Percentiles rank a stretch among this genome's conserved stretches.
Conservation (phyloP, 2,888 invertebrate species). For the Microplitis deprimator region DNA sequence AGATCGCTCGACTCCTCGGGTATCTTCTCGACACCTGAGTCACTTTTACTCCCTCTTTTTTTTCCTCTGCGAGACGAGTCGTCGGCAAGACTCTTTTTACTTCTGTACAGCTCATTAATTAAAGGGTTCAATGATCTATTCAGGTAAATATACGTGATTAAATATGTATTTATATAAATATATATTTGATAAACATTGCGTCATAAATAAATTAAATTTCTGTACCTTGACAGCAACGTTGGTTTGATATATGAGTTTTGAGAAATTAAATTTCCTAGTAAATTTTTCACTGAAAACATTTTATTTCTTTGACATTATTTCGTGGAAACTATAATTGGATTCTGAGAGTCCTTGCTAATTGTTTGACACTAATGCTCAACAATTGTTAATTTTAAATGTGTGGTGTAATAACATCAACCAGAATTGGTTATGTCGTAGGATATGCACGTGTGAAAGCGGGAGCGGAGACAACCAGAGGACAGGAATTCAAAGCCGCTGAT, state of each 20-base stretch:
- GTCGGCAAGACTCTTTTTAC: not conserved
- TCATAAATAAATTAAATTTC: slow-evolving; percentile 10
- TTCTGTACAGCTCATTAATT: slow-evolving; percentile 26
- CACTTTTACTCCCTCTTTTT: slow-evolving; percentile 54
- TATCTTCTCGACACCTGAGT: not conserved
- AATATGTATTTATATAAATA: not conserved
- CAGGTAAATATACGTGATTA: slow-evolving; percentile 23
- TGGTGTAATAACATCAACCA: too few species aligned
- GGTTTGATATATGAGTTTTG: slow-evolving; percentile 49
- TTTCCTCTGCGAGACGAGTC: slow-evolving; percentile 61
- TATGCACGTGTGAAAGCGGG: too few species aligned
- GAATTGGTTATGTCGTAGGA: too few species aligned
- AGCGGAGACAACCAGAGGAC: too few species aligned
- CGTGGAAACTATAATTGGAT: too few species aligned
- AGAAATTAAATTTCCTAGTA: slow-evolving; percentile 52
- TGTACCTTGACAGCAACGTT: slow-evolving; percentile 54
- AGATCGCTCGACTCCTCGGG: slow-evolving; percentile 66
- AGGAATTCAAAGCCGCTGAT: too few species aligned
- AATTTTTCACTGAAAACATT: slow-evolving; percentile 57
- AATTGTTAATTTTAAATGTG: too few species aligned
- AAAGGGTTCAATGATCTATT: slow-evolving; percentile 16
- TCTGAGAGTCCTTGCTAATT: too few species aligned
- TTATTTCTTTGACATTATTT: slow-evolving; percentile 5
- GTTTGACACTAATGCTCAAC: too few species aligned
- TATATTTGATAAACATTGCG: slow-evolving; percentile 5